Conservation (phyloP, 2,888 invertebrate genomes). For the Altica lythri region DNA sequence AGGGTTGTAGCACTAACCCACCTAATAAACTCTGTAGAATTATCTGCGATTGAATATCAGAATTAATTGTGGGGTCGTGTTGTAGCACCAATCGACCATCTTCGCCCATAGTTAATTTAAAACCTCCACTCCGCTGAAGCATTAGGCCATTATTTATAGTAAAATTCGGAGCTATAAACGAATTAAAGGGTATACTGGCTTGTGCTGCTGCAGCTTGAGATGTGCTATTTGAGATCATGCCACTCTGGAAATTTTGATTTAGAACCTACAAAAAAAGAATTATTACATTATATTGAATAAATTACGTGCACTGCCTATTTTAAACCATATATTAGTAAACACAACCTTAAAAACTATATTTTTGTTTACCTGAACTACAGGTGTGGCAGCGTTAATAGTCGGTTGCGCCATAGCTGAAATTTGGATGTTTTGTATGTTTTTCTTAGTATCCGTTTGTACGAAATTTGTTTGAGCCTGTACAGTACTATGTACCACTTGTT, state of each 20-base stretch:
- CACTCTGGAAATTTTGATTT: constrained; percentile 55
- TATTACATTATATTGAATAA: neutral
- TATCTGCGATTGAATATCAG: constrained; percentile 58
- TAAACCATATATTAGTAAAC: no score
- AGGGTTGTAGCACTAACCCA: constrained; percentile 54
- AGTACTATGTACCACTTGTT: constrained; percentile 31
- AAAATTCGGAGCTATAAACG: constrained; percentile 54
- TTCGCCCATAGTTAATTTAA: constrained; percentile 69
- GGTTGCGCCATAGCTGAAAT: constrained; percentile 53
- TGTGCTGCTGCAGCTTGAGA: constrained; percentile 46
- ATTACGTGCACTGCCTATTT: no score
- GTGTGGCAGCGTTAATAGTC: constrained; percentile 50
- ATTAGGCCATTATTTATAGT: constrained; percentile 56
- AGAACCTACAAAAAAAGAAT: constrained; percentile 46
- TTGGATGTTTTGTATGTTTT: constrained; percentile 54
- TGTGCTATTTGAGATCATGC: constrained; percentile 49
- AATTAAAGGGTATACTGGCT: constrained; percentile 50
- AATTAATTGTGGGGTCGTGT: constrained; percentile 65
- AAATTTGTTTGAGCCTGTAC: constrained; percentile 37
- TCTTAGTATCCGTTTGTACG: constrained; percentile 45
- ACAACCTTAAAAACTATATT: no score
- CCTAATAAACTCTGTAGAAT: constrained; percentile 56
- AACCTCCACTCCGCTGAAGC: constrained; percentile 64
- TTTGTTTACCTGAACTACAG: constrained; percentile 50
- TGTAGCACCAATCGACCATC: constrained; percentile 70